Evolutionary conservation across 2,113 vertebrate species (phyloP).

Genomic region (Oncorhynchus keta): DNA sequence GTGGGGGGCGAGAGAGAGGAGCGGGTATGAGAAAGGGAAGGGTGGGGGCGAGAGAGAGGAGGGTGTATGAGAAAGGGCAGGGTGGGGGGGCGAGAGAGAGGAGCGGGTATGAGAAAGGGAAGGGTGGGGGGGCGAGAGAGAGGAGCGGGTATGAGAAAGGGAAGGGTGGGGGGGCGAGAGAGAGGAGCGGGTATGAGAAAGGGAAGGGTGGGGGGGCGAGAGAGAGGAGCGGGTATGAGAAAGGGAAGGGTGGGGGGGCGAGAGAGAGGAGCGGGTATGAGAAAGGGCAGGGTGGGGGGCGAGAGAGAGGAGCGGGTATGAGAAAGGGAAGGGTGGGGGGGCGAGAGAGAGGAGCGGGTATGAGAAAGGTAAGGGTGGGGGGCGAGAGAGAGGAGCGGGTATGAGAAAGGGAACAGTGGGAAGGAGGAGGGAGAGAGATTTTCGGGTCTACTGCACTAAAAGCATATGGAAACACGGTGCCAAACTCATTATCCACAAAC

Average conservation of each 20-base stretch:
- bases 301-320: background rate
- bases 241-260: background rate
- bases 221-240: background rate
- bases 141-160: too few relatives aligned
- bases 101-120: background rate
- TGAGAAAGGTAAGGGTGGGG: background rate
- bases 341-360: background rate
- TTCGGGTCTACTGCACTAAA: constrained; percentile 67
- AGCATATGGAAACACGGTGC: constrained; percentile 51
- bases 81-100: background rate
- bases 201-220: background rate
- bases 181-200: too few relatives aligned
- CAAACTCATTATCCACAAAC: constrained; percentile 20
- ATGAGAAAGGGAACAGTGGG: background rate
- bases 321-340: background rate
- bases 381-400: background rate
- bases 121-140: background rate
- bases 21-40: background rate
- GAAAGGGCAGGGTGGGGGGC: too few relatives aligned
- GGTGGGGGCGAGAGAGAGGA: background rate
- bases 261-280: background rate
- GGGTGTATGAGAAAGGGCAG: background rate
- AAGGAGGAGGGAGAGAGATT: constrained; percentile 36
- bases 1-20: background rate
- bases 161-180: too few relatives aligned